Evolutionary conservation across 2,797 vertebrate species (phyloP).

Genomic region (Xiphorhynchus erythropygius): DNA sequence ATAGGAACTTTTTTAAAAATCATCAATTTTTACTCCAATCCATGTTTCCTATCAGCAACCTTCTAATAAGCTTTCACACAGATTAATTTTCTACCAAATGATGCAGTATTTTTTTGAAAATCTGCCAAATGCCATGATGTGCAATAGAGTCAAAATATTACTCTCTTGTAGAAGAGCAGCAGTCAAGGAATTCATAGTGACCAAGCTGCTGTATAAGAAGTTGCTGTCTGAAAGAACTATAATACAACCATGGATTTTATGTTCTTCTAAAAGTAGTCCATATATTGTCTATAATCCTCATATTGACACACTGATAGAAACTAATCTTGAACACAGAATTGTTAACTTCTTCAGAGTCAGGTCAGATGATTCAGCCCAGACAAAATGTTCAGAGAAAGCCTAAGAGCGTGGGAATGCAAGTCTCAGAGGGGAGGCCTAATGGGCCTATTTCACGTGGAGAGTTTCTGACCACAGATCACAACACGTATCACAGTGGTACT

Average conservation of each 20-base stretch:
- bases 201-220: neutral
- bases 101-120: neutral
- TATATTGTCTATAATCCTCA: neutral
- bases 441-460: neutral
- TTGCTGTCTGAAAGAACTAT: neutral
- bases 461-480: neutral
- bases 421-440: neutral
- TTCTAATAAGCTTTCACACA: neutral
- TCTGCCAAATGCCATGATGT: neutral
- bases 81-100: neutral
- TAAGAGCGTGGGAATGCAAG: neutral
- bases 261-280: neutral
- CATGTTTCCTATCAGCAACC: neutral
- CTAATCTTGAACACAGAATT: neutral
- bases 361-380: neutral
- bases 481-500: neutral
- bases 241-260: neutral
- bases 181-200: neutral
- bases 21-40: neutral
- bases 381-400: neutral
- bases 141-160: neutral
- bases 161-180: neutral
- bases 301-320: neutral
- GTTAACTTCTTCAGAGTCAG: neutral
- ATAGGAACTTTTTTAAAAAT: neutral